Percentiles rank a stretch among this genome's conserved stretches.
Conservation (phyloP, 2,113 vertebrate species). For the Istiophorus platypterus region DNA sequence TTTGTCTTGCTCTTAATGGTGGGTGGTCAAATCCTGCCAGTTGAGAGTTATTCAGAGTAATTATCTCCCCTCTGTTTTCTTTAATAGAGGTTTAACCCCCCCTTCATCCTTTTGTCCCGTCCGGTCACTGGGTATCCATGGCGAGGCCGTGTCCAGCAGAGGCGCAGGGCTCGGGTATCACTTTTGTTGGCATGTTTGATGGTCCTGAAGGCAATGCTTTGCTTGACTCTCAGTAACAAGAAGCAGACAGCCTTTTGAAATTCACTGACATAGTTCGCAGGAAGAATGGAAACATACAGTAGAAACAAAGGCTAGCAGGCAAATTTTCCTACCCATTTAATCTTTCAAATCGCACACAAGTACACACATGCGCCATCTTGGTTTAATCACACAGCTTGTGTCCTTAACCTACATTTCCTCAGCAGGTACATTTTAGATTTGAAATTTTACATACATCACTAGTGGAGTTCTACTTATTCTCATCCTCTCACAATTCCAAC, state of each 20-base stretch:
- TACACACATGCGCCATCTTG: conserved; percentile 29
- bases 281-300: not conserved
- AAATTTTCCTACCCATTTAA: conserved; percentile 13
- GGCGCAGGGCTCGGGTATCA: conserved; percentile 18
- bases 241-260: conserved; percentile 27
- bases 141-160: conserved; percentile 35
- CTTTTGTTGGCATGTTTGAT: conserved; percentile 49
- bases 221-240: conserved; percentile 10
- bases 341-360: not conserved
- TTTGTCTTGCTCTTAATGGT: conserved; percentile 66
- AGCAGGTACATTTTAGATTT: conserved; percentile 30
- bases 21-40: conserved; percentile 68
- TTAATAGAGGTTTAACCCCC: conserved; percentile 65
- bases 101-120: conserved; percentile 49
- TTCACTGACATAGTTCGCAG: not conserved
- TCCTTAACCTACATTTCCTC: conserved; percentile 57
- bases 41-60: conserved; percentile 75
- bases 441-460: not conserved
- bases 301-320: not conserved
- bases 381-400: conserved; percentile 50
- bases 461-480: not conserved
- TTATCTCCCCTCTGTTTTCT: conserved; percentile 67
- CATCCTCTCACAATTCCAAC: conserved; percentile 14
- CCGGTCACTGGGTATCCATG: conserved; percentile 52
- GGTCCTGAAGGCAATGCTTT: conserved; percentile 39